Evolutionary conservation across 2,888 invertebrate species (phyloP), one percentile per base, ranked within the genome.

Genomic region (Archips crataeganus): DNA sequence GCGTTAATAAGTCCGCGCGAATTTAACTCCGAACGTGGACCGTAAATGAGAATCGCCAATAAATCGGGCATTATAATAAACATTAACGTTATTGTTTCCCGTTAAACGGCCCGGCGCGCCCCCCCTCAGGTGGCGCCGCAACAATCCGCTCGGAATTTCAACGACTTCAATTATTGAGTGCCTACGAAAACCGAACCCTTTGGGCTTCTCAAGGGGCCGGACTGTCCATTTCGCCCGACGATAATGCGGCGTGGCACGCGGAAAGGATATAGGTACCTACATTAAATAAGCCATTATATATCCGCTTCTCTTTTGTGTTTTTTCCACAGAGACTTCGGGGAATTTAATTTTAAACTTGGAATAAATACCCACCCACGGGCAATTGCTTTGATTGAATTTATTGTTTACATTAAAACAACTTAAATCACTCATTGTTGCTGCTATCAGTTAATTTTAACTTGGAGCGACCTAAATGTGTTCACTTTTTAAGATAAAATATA

Each of bases 141-240:
- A 89, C 90, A 90, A 91, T 92, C 89, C 90, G 87, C 84, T 85
- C 83, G 91, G 92, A 93, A 93, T 93, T 93, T 92, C 91, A 91
- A 92, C 92, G 91, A 93, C 92, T 93, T 92, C 91, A 91, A 93
- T 94, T 93, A 94, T 94, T 93, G 90, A 93, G 93, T 92, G 90
- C 89, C 90, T 91, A 82, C 88, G 88, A 85, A 88, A 91, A 89
- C 90, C 90, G 86, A 90, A 89, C 90, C 93, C 91, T 92, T 89
- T 90, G 84, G 87, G 87, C 85, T 90, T 82, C 92, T 92, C 91
- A 89, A 92, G 93, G 90, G 93, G 88, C 89, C 85, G 85, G 87
- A 90, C 90, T 92, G 93, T 89, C 93, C 91, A 90, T 93, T 93
- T 90, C 80, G 81, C 82, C 82, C 86, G 84, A 87, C 88, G 87